Conservation (phyloP, 2,113 vertebrate genomes). For the Scophthalmus maximus region DNA sequence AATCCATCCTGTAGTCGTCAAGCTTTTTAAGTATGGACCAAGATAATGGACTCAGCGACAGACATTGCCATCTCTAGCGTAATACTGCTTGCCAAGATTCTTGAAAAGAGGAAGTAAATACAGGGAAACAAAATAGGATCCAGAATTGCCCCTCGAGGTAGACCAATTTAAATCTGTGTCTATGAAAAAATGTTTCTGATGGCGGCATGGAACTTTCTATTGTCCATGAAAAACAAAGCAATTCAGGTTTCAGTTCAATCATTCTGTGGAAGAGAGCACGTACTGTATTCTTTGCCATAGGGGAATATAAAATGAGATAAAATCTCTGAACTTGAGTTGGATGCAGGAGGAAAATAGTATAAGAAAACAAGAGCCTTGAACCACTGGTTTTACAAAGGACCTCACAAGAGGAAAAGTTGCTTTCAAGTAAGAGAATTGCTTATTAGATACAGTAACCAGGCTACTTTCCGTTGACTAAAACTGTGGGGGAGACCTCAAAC, state of each 20-base stretch:
- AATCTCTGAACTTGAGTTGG: not conserved
- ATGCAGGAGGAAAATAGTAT: slow-evolving; percentile 2
- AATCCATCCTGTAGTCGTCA: not conserved
- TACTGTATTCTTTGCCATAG: not conserved
- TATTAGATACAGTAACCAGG: not conserved
- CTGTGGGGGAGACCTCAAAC: not conserved
- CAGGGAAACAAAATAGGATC: not conserved
- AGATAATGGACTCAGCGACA: not conserved
- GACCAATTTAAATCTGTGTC: not conserved
- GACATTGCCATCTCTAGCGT: not conserved
- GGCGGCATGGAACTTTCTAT: not conserved
- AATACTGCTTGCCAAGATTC: not conserved
- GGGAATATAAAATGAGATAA: slow-evolving; percentile 12
- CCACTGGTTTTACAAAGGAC: slow-evolving; percentile 5
- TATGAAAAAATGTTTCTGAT: not conserved
- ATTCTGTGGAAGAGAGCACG: not conserved
- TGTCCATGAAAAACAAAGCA: not conserved
- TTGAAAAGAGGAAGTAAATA: not conserved
- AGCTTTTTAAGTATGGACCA: not conserved
- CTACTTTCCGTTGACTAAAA: not conserved
- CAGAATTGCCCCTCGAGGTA: not conserved
- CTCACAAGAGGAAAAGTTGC: slow-evolving; percentile 5
- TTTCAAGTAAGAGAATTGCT: not conserved
- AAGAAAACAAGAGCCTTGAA: not conserved
- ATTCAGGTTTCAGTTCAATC: not conserved